Conservation (phyloP, 2,797 vertebrate species). For the Pseudotriccus pelzelni region DNA sequence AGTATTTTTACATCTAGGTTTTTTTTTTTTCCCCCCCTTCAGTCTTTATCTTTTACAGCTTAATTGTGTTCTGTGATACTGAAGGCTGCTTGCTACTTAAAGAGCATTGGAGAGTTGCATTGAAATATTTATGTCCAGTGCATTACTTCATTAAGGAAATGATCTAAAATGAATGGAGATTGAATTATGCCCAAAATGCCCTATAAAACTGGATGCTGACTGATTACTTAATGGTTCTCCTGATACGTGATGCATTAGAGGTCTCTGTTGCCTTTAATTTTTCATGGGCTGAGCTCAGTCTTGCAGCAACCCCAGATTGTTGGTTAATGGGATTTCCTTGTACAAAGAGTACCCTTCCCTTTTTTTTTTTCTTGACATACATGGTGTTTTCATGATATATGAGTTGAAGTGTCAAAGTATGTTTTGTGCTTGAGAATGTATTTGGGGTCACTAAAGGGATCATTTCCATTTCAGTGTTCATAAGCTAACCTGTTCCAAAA, state of each 20-base stretch:
- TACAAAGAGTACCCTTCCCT: background rate
- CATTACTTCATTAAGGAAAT: conserved; percentile 66
- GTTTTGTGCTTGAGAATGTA: background rate
- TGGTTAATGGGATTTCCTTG: conserved; percentile 49
- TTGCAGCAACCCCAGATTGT: background rate
- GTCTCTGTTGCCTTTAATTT: conserved; percentile 58
- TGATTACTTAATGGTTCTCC: conserved; percentile 57
- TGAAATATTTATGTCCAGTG: conserved; percentile 74
- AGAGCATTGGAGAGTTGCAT: conserved; percentile 30
- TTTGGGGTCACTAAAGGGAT: background rate
- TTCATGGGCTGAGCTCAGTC: conserved; percentile 27
- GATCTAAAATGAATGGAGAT: conserved; percentile 69
- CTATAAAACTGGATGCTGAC: conserved; percentile 41
- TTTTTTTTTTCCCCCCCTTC: background rate
- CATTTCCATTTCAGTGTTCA: fast-evolving
- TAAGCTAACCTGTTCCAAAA: background rate
- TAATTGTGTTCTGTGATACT: conserved; percentile 42
- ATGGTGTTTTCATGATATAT: background rate
- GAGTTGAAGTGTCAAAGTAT: background rate
- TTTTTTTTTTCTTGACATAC: background rate
- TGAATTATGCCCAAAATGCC: conserved; percentile 61
- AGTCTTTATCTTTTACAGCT: conserved; percentile 34
- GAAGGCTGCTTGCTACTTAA: conserved; percentile 34
- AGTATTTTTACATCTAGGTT: background rate
- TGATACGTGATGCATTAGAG: conserved; percentile 42